Conservation (phyloP, 2,888 invertebrate species). For the Subacronicta megacephala region DNA sequence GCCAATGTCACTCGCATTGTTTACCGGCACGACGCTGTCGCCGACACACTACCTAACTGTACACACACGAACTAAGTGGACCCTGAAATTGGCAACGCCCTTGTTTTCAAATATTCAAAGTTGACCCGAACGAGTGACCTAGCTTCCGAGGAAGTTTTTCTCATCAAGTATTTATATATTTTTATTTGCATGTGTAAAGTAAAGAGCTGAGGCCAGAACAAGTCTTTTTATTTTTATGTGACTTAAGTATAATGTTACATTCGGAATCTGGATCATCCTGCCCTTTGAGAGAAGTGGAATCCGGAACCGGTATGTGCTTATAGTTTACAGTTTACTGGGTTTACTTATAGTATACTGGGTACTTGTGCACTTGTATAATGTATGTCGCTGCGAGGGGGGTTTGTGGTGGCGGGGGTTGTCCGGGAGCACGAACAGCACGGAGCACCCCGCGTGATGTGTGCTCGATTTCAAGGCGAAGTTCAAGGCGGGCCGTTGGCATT, state of each 20-base stretch:
- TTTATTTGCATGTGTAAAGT: slow-evolving; percentile 11
- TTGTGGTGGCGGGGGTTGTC: slow-evolving; percentile 58
- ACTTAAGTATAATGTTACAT: slow-evolving; percentile 34
- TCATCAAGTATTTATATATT: slow-evolving; percentile 1
- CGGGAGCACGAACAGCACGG: slow-evolving; percentile 37
- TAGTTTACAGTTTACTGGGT: slow-evolving; percentile 71
- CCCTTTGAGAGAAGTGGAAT: slow-evolving; percentile 75
- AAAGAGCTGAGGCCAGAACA: slow-evolving; percentile 18
- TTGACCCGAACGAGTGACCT: slow-evolving; percentile 64
- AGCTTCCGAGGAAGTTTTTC: slow-evolving; percentile 60
- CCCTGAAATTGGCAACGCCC: slow-evolving; percentile 89
- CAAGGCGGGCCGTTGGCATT: slow-evolving; percentile 89
- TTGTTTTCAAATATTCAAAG: slow-evolving; percentile 71
- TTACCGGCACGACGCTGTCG: slow-evolving; percentile 68
- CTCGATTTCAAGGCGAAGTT: slow-evolving; percentile 77
- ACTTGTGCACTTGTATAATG: slow-evolving; percentile 60
- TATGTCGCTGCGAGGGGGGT: slow-evolving; percentile 62
- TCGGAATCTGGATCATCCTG: slow-evolving; percentile 70
- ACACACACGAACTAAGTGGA: slow-evolving; percentile 75
- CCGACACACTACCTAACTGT: slow-evolving; percentile 80
- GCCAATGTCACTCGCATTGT: slow-evolving; percentile 87
- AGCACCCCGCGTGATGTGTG: slow-evolving; percentile 71
- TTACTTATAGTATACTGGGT: slow-evolving; percentile 70
- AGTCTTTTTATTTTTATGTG: slow-evolving; percentile 31
- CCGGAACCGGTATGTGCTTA: slow-evolving; percentile 78